Base-by-base conservation (phyloP, 2,113 vertebrate genomes). In the Dipodomys spectabilis region DNA sequence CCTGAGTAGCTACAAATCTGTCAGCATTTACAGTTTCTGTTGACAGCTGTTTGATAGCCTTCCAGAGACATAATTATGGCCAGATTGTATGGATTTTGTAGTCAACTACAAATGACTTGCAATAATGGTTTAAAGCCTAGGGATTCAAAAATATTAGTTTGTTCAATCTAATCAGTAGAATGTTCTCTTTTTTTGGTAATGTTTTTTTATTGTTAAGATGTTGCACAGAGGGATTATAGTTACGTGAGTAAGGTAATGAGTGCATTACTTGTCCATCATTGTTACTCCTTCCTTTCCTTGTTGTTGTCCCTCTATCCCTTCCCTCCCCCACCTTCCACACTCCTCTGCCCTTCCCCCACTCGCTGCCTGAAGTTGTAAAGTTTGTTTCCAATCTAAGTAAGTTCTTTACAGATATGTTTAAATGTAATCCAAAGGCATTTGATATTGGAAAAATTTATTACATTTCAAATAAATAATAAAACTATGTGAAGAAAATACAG, bases 131-230 rank as follows among this genome's bases (percentile, higher is more conserved):
- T 30, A 78, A 79, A 90, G 20, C 13, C 44, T 15, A 72, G 57
- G 13, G 16, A 62, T 88, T 92, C 72, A 95, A 92, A 72, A 93
- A 88, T 90, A 88, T n/a, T 15, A 80, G 35, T 77, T 88, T 39
- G 45, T 89, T 91, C 64, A n/a, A n/a, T 4, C 25, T 71, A 93
- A 91, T 4, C 53, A 6, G 3, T 91, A 92, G 1, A 94, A 67
- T 85, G 92, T 39, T 39, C 39, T 39, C 39, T 39, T 39, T 39
- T 39, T 6, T 39, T 39, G 39, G 5, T 39, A 39, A 5, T 39
- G 39, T 39, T 39, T 39, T 39, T 39, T 39, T 39, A 39, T 39
- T 39, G 39, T 39, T 39, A 39, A 39, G 39, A 39, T 39, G 39
- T 39, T 39, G 39, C 5, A 39, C 39, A 39, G 5, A 39, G 39